A percentile compares a stretch with the other conserved stretches of the same genome.
phyloP scores from a whole-genome alignment of 2,113 vertebrate species.

The Halcyon senegalensis region DNA sequence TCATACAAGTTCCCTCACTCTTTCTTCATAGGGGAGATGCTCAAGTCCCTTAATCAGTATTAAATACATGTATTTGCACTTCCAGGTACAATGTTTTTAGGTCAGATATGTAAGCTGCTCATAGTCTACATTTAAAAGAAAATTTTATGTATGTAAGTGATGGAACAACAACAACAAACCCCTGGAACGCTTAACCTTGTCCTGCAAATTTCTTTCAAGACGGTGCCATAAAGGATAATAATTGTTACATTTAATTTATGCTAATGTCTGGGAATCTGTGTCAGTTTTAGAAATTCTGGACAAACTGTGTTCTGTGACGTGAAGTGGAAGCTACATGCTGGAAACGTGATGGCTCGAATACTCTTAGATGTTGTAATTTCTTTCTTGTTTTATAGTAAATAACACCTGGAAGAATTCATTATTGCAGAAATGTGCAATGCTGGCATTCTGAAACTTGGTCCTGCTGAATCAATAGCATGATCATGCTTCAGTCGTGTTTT shows the following conservation, averaged over 20 bases:
- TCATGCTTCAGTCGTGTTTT: not conserved
- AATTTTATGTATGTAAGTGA: not conserved
- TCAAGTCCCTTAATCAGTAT: not conserved
- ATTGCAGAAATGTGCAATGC: not conserved
- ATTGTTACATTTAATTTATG: not conserved
- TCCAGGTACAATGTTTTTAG: not conserved
- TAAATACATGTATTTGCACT: conserved; percentile 2
- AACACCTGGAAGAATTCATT: not conserved
- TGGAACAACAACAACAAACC: not conserved
- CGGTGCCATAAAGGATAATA: not conserved
- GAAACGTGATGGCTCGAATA: not conserved
- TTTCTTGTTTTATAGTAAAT: not conserved
- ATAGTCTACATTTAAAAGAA: conserved; percentile 24
- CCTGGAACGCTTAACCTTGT: not conserved
- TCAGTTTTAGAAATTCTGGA: not conserved
- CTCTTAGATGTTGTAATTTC: not conserved
- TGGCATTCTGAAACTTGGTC: not conserved
- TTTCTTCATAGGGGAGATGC: too few relatives aligned
- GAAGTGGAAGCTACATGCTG: not conserved
- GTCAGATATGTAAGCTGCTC: conserved; percentile 22
- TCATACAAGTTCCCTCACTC: too few relatives aligned
- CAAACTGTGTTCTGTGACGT: not conserved
- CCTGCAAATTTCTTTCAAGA: not conserved
- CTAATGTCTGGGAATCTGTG: not conserved
- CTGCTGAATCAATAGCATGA: not conserved